These are phyloP conservation scores for Heliangelus exortis DNA, from an alignment of 2,797 vertebrate genomes.

Conservation along the genomic window DNA sequence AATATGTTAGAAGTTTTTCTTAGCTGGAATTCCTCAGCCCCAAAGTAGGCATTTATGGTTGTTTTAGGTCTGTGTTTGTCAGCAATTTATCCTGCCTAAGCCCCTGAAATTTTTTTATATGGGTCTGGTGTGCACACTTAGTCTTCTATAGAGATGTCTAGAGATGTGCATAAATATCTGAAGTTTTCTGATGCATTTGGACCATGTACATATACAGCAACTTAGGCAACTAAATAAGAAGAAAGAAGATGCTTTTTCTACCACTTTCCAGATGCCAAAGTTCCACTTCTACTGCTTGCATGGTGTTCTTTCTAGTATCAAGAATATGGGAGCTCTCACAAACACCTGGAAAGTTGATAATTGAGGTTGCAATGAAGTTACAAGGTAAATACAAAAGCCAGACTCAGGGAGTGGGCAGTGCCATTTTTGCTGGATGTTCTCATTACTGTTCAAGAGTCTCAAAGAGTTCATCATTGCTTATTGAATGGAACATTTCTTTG, in stretches of 20 bases:
- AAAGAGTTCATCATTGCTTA: not conserved
- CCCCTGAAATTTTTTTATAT: not conserved
- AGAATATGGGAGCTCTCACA: not conserved
- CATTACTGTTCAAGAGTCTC: not conserved
- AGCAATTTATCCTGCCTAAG: not conserved
- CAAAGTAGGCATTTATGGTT: not conserved
- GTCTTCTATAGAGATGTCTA: not conserved
- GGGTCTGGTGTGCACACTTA: not conserved
- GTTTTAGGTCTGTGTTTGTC: not conserved
- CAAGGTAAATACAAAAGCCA: not conserved
- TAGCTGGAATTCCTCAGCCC: not conserved
- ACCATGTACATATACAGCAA: fast-evolving
- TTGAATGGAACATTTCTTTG: not conserved
- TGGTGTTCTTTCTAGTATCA: not conserved
- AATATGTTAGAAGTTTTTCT: not conserved
- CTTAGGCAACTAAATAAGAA: not conserved
- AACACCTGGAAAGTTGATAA: not conserved
- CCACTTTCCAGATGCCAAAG: not conserved
- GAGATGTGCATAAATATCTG: not conserved
- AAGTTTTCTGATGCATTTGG: not conserved
- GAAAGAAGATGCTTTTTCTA: not conserved
- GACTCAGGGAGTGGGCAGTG: not conserved
- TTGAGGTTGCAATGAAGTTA: not conserved
- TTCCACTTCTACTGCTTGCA: not conserved
- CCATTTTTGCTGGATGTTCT: not conserved